These are phyloP conservation scores for Spheniscus humboldti DNA, from an alignment of 2,797 vertebrate species.

Conservation along the genomic window DNA sequence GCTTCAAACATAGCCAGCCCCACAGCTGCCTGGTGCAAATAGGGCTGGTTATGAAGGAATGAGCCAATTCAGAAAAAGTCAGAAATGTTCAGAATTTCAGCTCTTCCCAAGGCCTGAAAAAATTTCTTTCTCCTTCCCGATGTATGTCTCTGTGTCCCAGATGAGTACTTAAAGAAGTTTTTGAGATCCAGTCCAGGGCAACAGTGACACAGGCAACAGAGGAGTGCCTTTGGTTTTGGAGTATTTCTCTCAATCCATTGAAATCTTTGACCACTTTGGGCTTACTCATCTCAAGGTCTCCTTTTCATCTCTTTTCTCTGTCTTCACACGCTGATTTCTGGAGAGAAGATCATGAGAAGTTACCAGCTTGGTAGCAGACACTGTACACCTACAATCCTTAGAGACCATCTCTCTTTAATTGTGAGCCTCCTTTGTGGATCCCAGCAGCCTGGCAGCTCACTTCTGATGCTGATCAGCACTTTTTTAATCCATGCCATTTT, in stretches of 20 bases:
- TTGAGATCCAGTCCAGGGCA: neutral
- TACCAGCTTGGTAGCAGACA: neutral
- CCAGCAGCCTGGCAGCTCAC: neutral
- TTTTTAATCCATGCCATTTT: neutral
- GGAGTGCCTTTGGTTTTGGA: neutral
- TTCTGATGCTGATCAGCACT: neutral
- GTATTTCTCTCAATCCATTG: neutral
- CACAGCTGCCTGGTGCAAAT: rapidly evolving
- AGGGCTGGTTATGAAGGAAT: neutral
- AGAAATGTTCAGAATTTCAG: neutral
- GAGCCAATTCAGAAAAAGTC: neutral
- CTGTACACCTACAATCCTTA: neutral
- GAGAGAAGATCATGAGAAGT: neutral
- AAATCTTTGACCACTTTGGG: neutral
- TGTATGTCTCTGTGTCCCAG: neutral
- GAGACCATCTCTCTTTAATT: neutral
- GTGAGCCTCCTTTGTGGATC: neutral
- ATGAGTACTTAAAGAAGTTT: neutral
- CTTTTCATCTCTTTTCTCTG: neutral
- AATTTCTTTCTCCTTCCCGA: neutral
- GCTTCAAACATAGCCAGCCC: neutral
- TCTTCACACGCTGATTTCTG: neutral
- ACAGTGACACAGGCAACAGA: neutral
- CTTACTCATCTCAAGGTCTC: neutral
- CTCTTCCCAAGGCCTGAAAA: neutral